Percentiles rank a stretch among this genome's conserved stretches.
Evolutionary conservation across 2,113 vertebrate genomes (phyloP).

Genomic region (Myotis brandtii): DNA sequence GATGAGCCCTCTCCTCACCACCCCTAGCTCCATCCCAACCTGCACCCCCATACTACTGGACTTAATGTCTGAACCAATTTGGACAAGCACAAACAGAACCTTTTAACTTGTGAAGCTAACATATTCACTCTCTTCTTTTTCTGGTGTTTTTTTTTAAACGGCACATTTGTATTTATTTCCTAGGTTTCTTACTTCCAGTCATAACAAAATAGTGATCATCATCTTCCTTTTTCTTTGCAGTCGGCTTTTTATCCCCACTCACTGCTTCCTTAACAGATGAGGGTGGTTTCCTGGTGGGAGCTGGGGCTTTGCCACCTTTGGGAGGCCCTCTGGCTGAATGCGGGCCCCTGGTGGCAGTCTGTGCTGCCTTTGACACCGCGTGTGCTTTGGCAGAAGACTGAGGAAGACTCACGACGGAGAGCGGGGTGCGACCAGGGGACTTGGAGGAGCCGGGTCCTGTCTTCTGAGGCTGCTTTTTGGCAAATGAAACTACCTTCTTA

Average conservation of each 20-base stretch:
- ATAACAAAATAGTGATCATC: conserved; percentile 94
- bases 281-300: conserved; percentile 30
- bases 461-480: conserved; percentile 69
- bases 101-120: not conserved
- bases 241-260: conserved; percentile 73
- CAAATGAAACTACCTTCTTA: conserved; percentile 60
- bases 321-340: conserved; percentile 60
- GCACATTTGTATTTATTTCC: conserved; percentile 79
- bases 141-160: not conserved
- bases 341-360: conserved; percentile 66
- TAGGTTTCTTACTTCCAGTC: conserved; percentile 90
- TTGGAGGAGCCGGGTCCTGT: conserved; percentile 73
- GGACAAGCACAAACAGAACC: not conserved
- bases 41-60: not conserved
- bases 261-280: conserved; percentile 47
- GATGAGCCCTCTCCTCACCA: not conserved
- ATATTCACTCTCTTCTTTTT: not conserved
- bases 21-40: not conserved
- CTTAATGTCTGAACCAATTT: not conserved
- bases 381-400: conserved; percentile 83
- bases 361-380: conserved; percentile 64
- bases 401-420: conserved; percentile 85
- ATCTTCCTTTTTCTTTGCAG: conserved; percentile 85
- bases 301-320: conserved; percentile 50
- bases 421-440: conserved; percentile 78